Conservation (phyloP, 2,888 invertebrate genomes). For the Dasypogon diadema region DNA sequence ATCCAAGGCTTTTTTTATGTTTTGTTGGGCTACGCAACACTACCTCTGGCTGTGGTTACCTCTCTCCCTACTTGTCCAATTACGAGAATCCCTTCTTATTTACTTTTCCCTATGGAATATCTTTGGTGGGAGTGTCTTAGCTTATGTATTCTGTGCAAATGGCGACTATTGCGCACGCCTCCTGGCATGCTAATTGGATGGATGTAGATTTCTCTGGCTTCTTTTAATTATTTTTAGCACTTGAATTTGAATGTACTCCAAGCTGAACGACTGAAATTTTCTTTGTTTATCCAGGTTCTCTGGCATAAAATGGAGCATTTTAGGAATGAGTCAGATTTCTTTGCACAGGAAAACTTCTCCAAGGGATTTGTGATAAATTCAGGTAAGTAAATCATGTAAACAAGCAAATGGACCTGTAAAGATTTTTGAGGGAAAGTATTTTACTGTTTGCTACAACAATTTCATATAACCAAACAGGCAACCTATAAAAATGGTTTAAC, state of each 20-base stretch:
- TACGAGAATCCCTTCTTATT: constrained; percentile 3
- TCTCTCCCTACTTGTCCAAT: constrained; percentile 20
- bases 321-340: no score
- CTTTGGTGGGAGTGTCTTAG: constrained; percentile 15
- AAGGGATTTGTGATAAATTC: no score
- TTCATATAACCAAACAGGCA: no score
- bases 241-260: not conserved
- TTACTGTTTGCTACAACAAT: no score
- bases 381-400: no score
- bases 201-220: constrained; percentile 17
- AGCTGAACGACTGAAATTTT: no score
- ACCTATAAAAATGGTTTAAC: no score
- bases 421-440: no score
- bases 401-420: no score
- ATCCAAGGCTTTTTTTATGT: not conserved
- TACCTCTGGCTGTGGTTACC: not conserved
- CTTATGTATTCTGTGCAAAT: constrained; percentile 7
- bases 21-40: not conserved
- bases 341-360: no score
- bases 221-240: constrained; percentile 28
- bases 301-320: no score
- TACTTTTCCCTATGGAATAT: constrained; percentile 17
- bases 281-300: no score
- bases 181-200: constrained; percentile 4
- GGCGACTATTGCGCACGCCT: constrained; percentile 37